Percentiles rank a stretch among this genome's conserved stretches.
Conservation (phyloP, 2,888 invertebrate species). For the Phytoseiulus persimilis region DNA sequence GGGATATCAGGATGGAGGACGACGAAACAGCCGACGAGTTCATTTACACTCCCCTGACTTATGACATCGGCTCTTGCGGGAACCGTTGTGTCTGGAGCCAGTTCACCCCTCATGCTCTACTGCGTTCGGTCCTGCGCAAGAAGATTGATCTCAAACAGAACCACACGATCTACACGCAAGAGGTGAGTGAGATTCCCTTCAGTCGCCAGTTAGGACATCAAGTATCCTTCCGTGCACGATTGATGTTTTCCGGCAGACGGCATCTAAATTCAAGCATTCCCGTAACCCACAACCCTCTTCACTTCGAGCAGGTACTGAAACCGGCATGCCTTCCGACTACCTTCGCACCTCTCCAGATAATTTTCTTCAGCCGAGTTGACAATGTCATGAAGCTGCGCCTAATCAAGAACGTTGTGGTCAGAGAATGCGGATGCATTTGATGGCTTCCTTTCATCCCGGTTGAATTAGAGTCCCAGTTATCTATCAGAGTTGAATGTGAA, state of each 20-base stretch:
- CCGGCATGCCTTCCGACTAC: background rate
- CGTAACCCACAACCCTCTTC: background rate
- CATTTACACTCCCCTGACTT: background rate
- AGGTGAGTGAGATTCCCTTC: too few species aligned
- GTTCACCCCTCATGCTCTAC: background rate
- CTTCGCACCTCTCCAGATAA: background rate
- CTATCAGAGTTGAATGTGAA: too few species aligned
- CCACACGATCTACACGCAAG: background rate
- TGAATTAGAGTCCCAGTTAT: too few species aligned
- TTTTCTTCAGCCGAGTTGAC: background rate
- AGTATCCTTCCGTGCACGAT: too few species aligned
- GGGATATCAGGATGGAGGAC: background rate
- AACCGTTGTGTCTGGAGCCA: background rate
- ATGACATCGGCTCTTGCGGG: background rate
- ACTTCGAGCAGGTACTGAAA: background rate
- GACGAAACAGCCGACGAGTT: background rate
- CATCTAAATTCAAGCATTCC: too few species aligned
- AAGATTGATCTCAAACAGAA: background rate
- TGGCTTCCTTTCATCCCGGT: too few species aligned
- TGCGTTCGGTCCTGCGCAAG: background rate
- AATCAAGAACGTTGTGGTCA: background rate
- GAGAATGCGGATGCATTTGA: background rate
- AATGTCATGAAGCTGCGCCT: background rate
- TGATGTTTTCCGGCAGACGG: too few species aligned
- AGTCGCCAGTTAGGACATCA: too few species aligned